A percentile compares a stretch with the other conserved stretches of the same genome.
phyloP scores from a whole-genome alignment of 2,113 vertebrate genomes.

The Terrapene triunguis region DNA sequence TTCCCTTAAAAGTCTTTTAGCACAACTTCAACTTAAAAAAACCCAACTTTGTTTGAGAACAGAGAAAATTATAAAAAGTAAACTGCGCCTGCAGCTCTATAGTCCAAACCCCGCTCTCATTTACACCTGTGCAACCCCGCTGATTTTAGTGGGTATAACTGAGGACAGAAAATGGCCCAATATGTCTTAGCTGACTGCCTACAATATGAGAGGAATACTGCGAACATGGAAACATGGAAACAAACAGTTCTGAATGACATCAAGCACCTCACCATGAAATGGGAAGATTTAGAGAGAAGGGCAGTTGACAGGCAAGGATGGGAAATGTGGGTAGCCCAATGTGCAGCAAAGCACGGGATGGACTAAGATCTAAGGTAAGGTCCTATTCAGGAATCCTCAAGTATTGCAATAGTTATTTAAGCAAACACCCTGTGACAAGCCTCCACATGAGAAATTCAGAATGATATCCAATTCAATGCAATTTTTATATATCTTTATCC shows the following conservation, averaged over 20 bases:
- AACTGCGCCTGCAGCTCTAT: neutral
- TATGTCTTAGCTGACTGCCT: neutral
- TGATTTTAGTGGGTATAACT: no score
- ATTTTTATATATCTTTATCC: neutral
- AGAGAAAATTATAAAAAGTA: neutral
- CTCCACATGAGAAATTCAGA: constrained; percentile 55
- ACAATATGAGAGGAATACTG: no score
- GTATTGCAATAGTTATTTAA: constrained; percentile 69
- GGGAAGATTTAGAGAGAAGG: no score
- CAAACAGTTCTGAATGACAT: no score
- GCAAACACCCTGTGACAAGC: constrained; percentile 68
- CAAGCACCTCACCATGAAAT: no score
- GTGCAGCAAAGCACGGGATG: no score
- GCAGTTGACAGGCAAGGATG: no score
- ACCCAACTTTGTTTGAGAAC: neutral
- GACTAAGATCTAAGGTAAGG: no score
- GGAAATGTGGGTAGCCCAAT: no score
- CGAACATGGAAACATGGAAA: no score
- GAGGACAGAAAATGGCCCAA: no score
- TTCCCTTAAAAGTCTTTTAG: constrained; percentile 32
- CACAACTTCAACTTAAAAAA: neutral
- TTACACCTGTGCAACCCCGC: fast-evolving
- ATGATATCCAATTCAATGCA: neutral
- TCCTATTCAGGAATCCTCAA: constrained; percentile 69
- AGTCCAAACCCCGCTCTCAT: fast-evolving